Conservation (phyloP, 2,888 invertebrate species). For the Meta bourneti region DNA sequence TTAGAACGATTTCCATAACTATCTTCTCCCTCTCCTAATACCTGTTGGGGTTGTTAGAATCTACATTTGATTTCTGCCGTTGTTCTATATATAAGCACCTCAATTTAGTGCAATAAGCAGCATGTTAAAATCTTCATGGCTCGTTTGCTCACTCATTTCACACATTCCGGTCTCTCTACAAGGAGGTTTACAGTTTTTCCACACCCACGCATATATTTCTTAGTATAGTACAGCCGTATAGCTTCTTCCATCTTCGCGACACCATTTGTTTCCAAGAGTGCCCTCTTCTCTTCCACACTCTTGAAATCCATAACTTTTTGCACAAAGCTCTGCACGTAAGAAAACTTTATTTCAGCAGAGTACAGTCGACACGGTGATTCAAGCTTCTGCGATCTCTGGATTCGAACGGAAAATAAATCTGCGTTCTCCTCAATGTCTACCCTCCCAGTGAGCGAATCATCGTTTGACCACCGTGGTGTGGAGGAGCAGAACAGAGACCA, state of each 20-base stretch:
- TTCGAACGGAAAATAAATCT: slow-evolving; percentile 16
- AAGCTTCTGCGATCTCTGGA: slow-evolving; percentile 41
- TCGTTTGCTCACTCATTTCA: neutral
- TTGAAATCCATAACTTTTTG: slow-evolving; percentile 4
- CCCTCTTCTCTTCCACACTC: slow-evolving; percentile 25
- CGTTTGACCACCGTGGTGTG: slow-evolving; percentile 3
- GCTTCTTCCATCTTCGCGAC: neutral
- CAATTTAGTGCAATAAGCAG: neutral
- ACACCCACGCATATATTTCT: neutral
- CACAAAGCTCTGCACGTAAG: neutral
- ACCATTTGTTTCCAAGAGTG: neutral
- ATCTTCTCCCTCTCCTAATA: neutral
- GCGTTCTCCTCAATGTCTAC: slow-evolving; percentile 14
- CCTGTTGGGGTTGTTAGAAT: neutral
- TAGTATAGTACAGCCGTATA: neutral
- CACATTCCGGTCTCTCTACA: neutral
- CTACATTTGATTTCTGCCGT: slow-evolving; percentile 76
- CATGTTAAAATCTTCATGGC: neutral
- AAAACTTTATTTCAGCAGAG: slow-evolving; percentile 13
- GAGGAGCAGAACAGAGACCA: neutral
- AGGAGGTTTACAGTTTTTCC: neutral
- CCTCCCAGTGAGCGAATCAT: slow-evolving; percentile 9
- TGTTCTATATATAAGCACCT: slow-evolving; percentile 78
- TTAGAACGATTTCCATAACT: slow-evolving; percentile 14
- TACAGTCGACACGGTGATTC: neutral